Conservation (phyloP, 2,888 invertebrate species). For the Melitaea athalia region DNA sequence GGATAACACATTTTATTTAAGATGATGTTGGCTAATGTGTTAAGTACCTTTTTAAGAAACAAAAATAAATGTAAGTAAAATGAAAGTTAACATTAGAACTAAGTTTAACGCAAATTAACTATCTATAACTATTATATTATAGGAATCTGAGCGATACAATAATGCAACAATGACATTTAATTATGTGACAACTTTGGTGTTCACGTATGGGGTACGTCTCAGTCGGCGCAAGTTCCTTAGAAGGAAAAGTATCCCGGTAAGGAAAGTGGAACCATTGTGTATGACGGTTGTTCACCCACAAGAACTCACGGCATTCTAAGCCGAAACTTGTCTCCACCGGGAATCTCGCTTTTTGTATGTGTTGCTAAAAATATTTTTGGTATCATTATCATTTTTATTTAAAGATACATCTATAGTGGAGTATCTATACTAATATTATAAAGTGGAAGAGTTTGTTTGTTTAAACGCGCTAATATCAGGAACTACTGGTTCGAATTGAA, state of each 20-base stretch:
- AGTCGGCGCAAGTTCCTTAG: conserved; percentile 47
- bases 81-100: background rate
- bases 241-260: conserved; percentile 58
- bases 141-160: conserved; percentile 26
- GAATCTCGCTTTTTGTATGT: conserved; percentile 43
- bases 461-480: too few relatives aligned
- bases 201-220: conserved; percentile 36
- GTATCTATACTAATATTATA: too few relatives aligned
- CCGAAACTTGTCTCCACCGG: conserved; percentile 40
- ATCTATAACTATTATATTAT: too few relatives aligned
- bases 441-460: too few relatives aligned
- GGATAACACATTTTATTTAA: too few relatives aligned
- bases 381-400: background rate
- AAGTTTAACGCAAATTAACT: background rate
- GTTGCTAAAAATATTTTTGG: background rate
- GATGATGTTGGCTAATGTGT: too few relatives aligned
- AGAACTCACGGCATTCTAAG: conserved; percentile 61
- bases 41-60: too few relatives aligned
- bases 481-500: too few relatives aligned
- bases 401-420: too few relatives aligned
- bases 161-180: conserved; percentile 35
- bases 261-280: conserved; percentile 76
- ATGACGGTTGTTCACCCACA: conserved; percentile 66
- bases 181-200: conserved; percentile 36
- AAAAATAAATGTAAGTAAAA: too few relatives aligned